These are phyloP conservation scores for Cryptomyrus ogoouensis DNA, from an alignment of 2,113 vertebrate genomes.

Conservation along the genomic window DNA sequence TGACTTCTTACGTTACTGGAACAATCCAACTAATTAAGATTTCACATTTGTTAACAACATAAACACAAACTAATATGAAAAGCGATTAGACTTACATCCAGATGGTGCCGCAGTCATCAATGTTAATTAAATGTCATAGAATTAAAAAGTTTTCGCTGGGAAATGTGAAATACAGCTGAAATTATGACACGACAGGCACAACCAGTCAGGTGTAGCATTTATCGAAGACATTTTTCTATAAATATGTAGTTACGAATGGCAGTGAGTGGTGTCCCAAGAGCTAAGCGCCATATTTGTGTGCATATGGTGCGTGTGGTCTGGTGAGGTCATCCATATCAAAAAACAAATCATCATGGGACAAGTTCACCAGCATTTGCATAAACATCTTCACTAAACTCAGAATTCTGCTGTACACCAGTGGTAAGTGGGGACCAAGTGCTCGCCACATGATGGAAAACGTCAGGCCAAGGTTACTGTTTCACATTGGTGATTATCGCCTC, in stretches of 20 bases:
- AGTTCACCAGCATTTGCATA: not conserved
- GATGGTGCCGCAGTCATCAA: not conserved
- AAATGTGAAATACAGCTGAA: not conserved
- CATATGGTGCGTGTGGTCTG: not conserved
- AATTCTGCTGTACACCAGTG: not conserved
- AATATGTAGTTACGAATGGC: not conserved
- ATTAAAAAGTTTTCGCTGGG: not conserved
- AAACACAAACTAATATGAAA: not conserved
- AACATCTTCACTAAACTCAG: not conserved
- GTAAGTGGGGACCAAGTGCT: not conserved
- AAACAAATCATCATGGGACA: not conserved
- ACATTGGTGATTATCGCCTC: not conserved
- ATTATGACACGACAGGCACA: not conserved
- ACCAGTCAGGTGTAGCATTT: not conserved
- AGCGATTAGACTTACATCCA: conserved; percentile 5
- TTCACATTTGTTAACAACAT: not conserved
- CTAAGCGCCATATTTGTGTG: not conserved
- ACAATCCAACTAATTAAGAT: not conserved
- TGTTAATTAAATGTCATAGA: not conserved
- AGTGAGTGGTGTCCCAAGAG: not conserved
- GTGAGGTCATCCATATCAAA: not conserved
- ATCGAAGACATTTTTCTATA: not conserved
- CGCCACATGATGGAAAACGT: not conserved
- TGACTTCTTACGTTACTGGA: not conserved
- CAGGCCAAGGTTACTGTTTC: not conserved